Percentiles rank a stretch among this genome's conserved stretches.
Conservation (phyloP, 2,888 invertebrate genomes). For the Acleris cristana region DNA sequence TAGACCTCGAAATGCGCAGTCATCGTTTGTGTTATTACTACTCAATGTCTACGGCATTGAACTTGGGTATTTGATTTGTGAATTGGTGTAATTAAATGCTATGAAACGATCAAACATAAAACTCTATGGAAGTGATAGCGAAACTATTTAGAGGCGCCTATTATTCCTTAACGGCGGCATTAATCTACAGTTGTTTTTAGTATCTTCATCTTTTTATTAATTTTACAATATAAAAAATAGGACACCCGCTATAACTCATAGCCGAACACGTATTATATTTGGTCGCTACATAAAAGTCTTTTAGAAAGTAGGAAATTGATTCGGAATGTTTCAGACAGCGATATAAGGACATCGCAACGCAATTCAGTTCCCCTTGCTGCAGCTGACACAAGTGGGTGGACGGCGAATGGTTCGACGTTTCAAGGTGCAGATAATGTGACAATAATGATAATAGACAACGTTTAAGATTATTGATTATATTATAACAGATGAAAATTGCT, state of each 20-base stretch:
- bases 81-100: constrained; percentile 2
- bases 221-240: background rate
- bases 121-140: background rate
- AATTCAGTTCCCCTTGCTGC: constrained; percentile 42
- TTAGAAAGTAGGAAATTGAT: constrained; percentile 42
- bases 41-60: constrained; percentile 58
- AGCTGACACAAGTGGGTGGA: constrained; percentile 37
- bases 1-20: constrained; percentile 49
- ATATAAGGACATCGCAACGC: constrained; percentile 45
- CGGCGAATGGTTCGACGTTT: constrained; percentile 30
- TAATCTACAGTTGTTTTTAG: no score
- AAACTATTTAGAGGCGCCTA: no score
- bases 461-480: background rate
- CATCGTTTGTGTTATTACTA: constrained; percentile 58
- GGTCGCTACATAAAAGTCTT: constrained; percentile 11
- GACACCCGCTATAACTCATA: no score
- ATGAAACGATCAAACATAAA: background rate
- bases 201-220: no score
- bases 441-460: background rate
- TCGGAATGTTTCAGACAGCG: constrained; percentile 38
- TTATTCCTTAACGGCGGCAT: no score
- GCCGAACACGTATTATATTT: background rate
- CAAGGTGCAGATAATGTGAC: constrained; percentile 26
- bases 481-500: background rate
- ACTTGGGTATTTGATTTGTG: constrained; percentile 47